Evolutionary conservation across 2,888 invertebrate genomes (phyloP), one percentile per base, ranked within the genome.

Genomic region (Elmis aenea): DNA sequence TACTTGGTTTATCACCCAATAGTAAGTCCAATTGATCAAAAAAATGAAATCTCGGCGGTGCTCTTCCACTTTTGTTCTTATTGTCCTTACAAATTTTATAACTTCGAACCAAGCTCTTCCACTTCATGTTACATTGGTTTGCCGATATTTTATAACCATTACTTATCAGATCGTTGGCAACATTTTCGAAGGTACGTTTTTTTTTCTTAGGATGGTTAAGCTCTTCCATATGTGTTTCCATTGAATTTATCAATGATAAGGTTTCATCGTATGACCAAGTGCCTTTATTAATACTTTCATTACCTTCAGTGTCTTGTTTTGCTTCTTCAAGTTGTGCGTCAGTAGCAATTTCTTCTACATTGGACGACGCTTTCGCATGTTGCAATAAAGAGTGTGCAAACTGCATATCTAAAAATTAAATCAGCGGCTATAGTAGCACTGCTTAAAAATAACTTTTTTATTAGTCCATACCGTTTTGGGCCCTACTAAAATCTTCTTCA

Each of bases 161-260:
- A 25, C 34, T 34, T 4, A 30, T 21, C 21, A 39, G 9, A 14
- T 34, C 39, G 21, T 39, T 39, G 11, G 26, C 20, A n/a, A 39
- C 26, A 26, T 39, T 21, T 21, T 29, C 30, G 22, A 28, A 34
- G 20, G 31, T 22, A 20, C 20, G 9, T 14, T 39, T 39, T 22
- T 27, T 23, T 26, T 34, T 30, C 13, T 24, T 39, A 3, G 34
- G 34, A 9, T 39, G 39, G 23, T 34, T 26, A 3, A 39, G 15
- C n/a, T 39, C 31, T 9, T 39, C 21, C 5, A 29, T 25, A 11
- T 37, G 25, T 13, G n/a, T 20, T 3, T 3, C n/a, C 13, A 33
- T 20, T 2, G 18, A 26, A 8, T 25, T 20, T 12, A 33, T 33
- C 5, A 33, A 16, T 26, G 3, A 6, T 9, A 9, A 3, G 3